These are phyloP conservation scores for Gastrophryne carolinensis DNA, from an alignment of 2,797 vertebrate genomes.

Conservation along the genomic window DNA sequence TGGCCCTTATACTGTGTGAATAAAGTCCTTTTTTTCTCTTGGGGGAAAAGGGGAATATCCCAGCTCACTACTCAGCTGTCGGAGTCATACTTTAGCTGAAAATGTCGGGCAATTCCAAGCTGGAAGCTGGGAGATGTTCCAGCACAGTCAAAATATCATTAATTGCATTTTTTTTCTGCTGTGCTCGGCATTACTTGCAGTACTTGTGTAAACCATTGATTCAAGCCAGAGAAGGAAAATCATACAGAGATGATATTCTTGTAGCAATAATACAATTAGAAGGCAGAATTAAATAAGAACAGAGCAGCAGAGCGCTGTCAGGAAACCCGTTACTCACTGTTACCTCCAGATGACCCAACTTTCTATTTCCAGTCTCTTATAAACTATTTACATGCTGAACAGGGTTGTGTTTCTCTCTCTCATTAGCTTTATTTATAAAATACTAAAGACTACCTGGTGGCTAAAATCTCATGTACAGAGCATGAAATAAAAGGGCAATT, in stretches of 20 bases:
- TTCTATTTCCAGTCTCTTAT: constrained; percentile 16
- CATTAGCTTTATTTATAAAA: no score
- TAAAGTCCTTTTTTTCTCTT: no score
- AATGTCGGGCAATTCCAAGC: neutral
- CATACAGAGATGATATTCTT: constrained; percentile 9
- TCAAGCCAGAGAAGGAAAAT: neutral
- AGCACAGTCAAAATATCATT: neutral
- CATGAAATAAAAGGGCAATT: no score
- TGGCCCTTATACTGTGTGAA: no score
- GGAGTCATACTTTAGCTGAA: neutral
- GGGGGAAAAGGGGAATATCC: no score
- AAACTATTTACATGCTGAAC: neutral
- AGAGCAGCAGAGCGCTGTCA: neutral
- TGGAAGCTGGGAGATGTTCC: neutral
- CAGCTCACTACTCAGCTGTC: neutral
- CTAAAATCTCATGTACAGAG: no score
- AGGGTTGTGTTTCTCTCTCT: neutral
- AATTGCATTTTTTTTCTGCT: neutral
- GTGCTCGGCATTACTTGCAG: neutral
- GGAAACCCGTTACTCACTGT: neutral
- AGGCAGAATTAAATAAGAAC: constrained; percentile 25
- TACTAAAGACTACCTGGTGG: no score
- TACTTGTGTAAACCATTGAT: neutral
- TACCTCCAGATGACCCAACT: constrained; percentile 7
- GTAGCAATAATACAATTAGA: constrained; percentile 25